Percentiles rank a stretch among this genome's conserved stretches.
These are phyloP conservation scores for Gallinago undulata DNA, from an alignment of 2,113 vertebrate species.

Conservation along the genomic window DNA sequence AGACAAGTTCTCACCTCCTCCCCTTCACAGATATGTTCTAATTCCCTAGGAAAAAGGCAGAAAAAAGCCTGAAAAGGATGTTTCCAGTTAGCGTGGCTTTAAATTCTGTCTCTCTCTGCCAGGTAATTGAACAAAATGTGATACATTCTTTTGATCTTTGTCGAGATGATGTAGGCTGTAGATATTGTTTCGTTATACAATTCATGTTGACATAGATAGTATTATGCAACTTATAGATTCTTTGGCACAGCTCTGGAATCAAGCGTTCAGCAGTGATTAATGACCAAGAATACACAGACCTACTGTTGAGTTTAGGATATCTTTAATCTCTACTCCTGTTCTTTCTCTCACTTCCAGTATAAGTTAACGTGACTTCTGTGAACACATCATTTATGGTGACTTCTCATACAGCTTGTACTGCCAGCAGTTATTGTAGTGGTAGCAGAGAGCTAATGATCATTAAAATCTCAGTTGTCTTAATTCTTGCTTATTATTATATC, in stretches of 20 bases:
- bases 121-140: slow-evolving; percentile 39
- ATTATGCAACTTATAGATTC: neutral
- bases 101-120: neutral
- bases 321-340: slow-evolving; percentile 11
- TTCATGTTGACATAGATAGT: slow-evolving; percentile 9
- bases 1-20: slow-evolving; percentile 46
- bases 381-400: neutral
- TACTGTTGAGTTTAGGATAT: slow-evolving; percentile 10
- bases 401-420: neutral
- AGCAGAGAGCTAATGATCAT: neutral
- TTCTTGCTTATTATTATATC: neutral
- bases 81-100: slow-evolving; percentile 43
- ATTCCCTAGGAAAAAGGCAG: slow-evolving; percentile 6
- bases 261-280: slow-evolving; percentile 36
- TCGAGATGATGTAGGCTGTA: neutral
- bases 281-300: neutral
- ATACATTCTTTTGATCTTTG: slow-evolving; percentile 37
- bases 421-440: neutral
- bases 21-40: slow-evolving; percentile 27
- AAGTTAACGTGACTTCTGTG: neutral
- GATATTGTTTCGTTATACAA: neutral
- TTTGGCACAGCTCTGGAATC: slow-evolving; percentile 12
- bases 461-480: neutral
- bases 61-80: neutral
- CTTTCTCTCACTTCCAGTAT: neutral